phyloP scores from a whole-genome alignment of 2,113 vertebrate species.

The Riparia riparia region DNA sequence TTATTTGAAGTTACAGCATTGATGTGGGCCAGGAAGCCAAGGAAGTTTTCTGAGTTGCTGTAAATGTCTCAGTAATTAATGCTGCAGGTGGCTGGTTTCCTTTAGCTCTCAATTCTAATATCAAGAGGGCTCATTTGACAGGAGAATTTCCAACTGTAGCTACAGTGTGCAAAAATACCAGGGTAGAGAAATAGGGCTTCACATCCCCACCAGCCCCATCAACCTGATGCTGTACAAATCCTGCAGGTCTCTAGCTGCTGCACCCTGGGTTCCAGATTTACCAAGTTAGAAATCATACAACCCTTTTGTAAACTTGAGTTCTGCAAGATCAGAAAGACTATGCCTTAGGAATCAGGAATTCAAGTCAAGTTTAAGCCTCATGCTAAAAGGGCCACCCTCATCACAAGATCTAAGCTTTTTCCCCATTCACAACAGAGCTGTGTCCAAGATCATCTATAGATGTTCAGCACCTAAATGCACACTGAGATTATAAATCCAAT shows the following conservation, averaged over 20 bases:
- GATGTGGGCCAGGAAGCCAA: neutral
- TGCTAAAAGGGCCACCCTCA: neutral
- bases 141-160: neutral
- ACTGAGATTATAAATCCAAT: neutral
- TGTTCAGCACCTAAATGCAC: neutral
- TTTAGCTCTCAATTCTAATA: neutral
- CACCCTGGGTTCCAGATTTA: neutral
- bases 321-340: neutral
- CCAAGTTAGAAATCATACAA: neutral
- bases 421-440: neutral
- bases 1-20: neutral
- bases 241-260: neutral
- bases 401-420: neutral
- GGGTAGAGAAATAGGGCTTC: neutral
- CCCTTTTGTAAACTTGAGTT: neutral
- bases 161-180: rapidly evolving
- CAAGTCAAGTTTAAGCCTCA: neutral
- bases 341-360: neutral
- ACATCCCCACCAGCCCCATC: neutral
- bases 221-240: neutral
- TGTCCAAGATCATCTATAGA: neutral
- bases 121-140: neutral
- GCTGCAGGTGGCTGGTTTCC: neutral
- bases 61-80: slow-evolving; percentile 25
- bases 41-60: neutral